Evolutionary conservation across 2,888 invertebrate genomes (phyloP).

Genomic region (Rotaria macrura): DNA sequence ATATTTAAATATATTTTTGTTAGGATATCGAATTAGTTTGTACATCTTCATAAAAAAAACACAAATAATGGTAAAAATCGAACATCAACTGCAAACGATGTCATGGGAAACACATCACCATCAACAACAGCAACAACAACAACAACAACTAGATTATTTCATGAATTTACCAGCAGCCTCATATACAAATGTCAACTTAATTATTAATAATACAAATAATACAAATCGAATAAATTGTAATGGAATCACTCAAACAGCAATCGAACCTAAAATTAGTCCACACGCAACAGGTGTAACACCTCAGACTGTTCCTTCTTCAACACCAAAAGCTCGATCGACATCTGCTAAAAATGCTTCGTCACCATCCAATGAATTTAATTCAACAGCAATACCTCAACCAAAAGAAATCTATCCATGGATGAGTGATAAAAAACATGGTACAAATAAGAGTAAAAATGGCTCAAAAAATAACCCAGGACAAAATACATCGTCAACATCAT

Average conservation of each 20-base stretch:
- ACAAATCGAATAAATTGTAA: constrained; percentile 12
- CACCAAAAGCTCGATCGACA: neutral
- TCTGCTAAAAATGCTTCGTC: neutral
- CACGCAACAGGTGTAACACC: neutral
- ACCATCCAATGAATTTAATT: neutral
- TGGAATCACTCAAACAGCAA: neutral
- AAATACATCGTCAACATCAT: neutral
- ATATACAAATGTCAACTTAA: constrained; percentile 17
- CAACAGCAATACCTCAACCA: neutral
- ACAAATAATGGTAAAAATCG: neutral
- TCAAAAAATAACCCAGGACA: neutral
- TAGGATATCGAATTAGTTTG: neutral
- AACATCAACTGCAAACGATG: neutral
- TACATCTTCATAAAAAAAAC: neutral
- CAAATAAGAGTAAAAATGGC: neutral
- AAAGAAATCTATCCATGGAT: constrained; percentile 19
- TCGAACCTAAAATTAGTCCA: neutral
- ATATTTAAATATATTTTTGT: neutral
- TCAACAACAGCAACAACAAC: neutral
- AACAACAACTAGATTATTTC: neutral
- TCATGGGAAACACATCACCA: neutral
- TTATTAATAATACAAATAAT: constrained; percentile 21
- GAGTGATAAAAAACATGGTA: constrained; percentile 13
- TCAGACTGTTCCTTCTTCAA: neutral
- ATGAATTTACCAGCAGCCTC: neutral